phyloP scores from a whole-genome alignment of 2,888 invertebrate genomes.

The Thyatira batis region DNA sequence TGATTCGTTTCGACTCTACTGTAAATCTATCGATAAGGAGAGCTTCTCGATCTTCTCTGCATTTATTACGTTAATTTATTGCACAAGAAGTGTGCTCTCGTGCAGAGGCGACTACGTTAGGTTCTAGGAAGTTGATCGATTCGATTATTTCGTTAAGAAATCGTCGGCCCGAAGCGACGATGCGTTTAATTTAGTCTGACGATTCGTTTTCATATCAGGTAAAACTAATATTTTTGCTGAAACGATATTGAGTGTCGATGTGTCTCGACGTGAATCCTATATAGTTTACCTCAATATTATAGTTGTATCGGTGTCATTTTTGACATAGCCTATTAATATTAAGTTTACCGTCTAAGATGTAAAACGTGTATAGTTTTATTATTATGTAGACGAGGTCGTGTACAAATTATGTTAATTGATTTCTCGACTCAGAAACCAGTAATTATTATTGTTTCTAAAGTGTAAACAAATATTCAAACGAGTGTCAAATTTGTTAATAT shows the following conservation, averaged over 20 bases:
- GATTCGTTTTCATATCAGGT: slow-evolving; percentile 64
- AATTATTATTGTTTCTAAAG: slow-evolving; percentile 19
- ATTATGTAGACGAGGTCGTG: slow-evolving; percentile 63
- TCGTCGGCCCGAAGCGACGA: slow-evolving; percentile 28
- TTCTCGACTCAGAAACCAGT: slow-evolving; percentile 48
- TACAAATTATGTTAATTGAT: slow-evolving; percentile 72
- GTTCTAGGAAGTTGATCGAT: slow-evolving; percentile 27
- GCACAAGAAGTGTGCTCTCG: slow-evolving; percentile 39
- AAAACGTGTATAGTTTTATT: slow-evolving; percentile 68
- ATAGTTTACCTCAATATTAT: slow-evolving; percentile 79
- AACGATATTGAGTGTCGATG: slow-evolving; percentile 58
- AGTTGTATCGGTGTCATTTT: slow-evolving; percentile 76
- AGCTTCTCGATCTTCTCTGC: slow-evolving; percentile 51
- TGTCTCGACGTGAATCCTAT: slow-evolving; percentile 71
- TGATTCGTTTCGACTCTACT: slow-evolving; percentile 34
- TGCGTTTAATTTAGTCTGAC: slow-evolving; percentile 45
- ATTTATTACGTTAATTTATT: slow-evolving; percentile 52
- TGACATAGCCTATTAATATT: slow-evolving; percentile 81
- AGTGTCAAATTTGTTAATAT: slow-evolving; percentile 43
- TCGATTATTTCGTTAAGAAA: slow-evolving; percentile 32
- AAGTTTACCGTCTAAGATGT: slow-evolving; percentile 75
- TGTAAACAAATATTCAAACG: slow-evolving; percentile 28
- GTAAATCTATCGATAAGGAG: slow-evolving; percentile 41
- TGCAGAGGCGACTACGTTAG: slow-evolving; percentile 39
- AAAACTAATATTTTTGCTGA: slow-evolving; percentile 56